phyloP scores from a whole-genome alignment of 2,888 invertebrate genomes.

The Lasioglossum oenotherae region DNA sequence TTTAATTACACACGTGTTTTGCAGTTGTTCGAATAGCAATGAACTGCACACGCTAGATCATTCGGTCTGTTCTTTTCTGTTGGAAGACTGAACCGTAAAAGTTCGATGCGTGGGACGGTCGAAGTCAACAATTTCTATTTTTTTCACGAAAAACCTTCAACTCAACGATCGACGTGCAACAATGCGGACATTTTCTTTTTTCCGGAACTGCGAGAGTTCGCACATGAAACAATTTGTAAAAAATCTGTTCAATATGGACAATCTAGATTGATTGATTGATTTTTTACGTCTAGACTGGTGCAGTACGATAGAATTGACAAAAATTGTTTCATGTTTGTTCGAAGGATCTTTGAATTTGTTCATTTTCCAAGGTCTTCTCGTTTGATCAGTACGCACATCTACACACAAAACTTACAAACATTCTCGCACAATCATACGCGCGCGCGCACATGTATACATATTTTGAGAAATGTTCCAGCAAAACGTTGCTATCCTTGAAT shows the following conservation, averaged over 20 bases:
- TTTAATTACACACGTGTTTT: slow-evolving; percentile 14
- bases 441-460: slow-evolving; percentile 7
- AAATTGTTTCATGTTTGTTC: slow-evolving; percentile 1
- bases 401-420: slow-evolving; percentile 32
- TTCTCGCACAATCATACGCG: slow-evolving; percentile 27
- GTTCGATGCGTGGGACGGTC: not conserved
- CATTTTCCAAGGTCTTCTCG: slow-evolving; percentile 7
- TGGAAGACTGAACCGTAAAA: slow-evolving; percentile 13
- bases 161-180: not conserved
- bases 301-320: not conserved
- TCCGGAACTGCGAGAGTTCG: not conserved
- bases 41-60: not conserved
- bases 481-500: slow-evolving; percentile 52
- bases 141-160: not conserved
- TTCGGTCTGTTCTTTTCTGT: slow-evolving; percentile 7
- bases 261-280: not conserved
- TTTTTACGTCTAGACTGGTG: not conserved
- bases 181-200: not conserved
- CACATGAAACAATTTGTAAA: not conserved
- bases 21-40: slow-evolving; percentile 3
- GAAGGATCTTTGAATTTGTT: not conserved
- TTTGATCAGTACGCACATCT: slow-evolving; percentile 36
- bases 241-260: not conserved
- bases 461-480: slow-evolving; percentile 22
- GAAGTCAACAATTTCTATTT: not conserved